Evolutionary conservation across 2,888 invertebrate species (phyloP).

Genomic region (Noctua janthe): DNA sequence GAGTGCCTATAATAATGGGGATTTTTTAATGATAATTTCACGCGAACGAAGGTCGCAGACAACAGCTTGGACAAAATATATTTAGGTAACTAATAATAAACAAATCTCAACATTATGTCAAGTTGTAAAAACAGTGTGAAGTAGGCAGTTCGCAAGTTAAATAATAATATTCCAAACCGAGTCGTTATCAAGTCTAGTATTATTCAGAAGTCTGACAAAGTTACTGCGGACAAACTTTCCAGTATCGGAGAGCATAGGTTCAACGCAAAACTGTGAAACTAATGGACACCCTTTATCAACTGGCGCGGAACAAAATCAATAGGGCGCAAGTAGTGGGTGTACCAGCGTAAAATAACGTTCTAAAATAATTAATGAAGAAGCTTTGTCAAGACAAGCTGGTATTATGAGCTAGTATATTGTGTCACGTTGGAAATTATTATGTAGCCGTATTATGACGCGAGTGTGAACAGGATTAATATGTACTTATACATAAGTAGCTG

Average conservation of each 20-base stretch:
- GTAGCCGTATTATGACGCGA: conserved; percentile 21
- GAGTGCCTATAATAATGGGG: too few relatives aligned
- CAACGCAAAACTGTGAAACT: conserved; percentile 41
- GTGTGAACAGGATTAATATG: conserved; percentile 30
- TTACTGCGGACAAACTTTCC: conserved; percentile 20
- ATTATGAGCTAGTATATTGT: conserved; percentile 33
- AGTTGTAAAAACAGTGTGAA: not conserved
- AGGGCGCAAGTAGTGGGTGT: conserved; percentile 47
- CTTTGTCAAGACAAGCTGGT: conserved; percentile 51
- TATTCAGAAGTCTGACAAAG: conserved; percentile 14
- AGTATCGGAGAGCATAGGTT: conserved; percentile 27
- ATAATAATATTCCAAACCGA: conserved; percentile 7
- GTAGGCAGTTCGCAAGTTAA: not conserved
- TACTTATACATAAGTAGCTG: not conserved
- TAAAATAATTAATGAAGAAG: conserved; percentile 62
- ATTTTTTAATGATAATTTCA: too few relatives aligned
- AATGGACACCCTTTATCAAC: conserved; percentile 51
- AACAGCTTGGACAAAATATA: too few relatives aligned
- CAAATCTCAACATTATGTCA: not conserved
- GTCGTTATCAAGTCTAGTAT: conserved; percentile 1
- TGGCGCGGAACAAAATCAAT: conserved; percentile 49
- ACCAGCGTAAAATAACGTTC: conserved; percentile 43
- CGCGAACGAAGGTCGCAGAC: too few relatives aligned
- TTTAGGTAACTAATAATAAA: not conserved
- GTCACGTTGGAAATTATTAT: conserved; percentile 43